Percentiles rank a stretch among this genome's conserved stretches.
Evolutionary conservation across 2,113 vertebrate genomes (phyloP).

Genomic region (Chionodraco myersi): DNA sequence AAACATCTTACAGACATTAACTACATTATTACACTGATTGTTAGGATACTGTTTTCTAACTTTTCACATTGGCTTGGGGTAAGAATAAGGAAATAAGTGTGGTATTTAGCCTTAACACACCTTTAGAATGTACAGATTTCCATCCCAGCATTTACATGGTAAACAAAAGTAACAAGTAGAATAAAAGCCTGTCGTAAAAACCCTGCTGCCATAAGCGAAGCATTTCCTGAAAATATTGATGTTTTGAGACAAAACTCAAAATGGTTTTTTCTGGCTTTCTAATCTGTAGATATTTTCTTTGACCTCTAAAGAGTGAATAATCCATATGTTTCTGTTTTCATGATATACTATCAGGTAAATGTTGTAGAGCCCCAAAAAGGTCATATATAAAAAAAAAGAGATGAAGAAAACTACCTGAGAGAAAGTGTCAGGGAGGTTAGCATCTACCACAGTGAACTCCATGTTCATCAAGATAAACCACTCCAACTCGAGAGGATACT

Average conservation of each 20-base stretch:
- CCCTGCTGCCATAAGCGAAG: not conserved
- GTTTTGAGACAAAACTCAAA: not conserved
- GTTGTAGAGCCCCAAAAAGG: not conserved
- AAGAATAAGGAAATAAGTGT: not conserved
- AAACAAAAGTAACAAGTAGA: not conserved
- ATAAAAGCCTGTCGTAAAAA: not conserved
- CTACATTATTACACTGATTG: too few species aligned
- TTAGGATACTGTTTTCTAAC: not conserved
- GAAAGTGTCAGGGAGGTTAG: constrained; percentile 19
- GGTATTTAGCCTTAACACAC: not conserved
- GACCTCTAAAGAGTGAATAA: not conserved
- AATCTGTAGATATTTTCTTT: constrained; percentile 24
- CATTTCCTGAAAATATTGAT: not conserved
- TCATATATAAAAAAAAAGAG: not conserved
- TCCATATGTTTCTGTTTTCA: constrained; percentile 22
- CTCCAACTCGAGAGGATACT: constrained; percentile 33
- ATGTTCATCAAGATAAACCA: constrained; percentile 47
- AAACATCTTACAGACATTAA: too few species aligned
- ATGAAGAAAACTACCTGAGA: constrained; percentile 5
- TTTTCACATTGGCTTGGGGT: not conserved
- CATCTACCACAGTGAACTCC: constrained; percentile 43
- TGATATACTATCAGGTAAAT: constrained; percentile 3
- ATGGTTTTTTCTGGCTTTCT: not conserved
- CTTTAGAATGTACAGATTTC: not conserved
- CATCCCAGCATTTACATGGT: not conserved